phyloP scores from a whole-genome alignment of 2,113 vertebrate genomes.

The Trogon melanurus region DNA sequence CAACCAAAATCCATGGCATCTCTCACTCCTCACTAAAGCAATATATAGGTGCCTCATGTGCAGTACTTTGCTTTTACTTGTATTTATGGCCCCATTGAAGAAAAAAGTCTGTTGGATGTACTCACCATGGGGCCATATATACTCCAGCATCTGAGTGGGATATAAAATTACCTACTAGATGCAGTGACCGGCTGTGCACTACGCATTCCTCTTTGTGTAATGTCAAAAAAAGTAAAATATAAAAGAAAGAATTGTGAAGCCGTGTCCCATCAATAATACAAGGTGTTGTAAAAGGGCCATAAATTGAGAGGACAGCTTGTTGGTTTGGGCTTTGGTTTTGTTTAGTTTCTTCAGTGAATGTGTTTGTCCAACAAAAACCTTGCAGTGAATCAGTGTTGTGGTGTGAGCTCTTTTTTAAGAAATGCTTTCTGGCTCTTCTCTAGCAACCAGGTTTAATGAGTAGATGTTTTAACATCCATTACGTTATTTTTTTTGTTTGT shows the following conservation, averaged over 20 bases:
- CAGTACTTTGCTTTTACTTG: conserved; percentile 53
- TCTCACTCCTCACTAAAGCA: conserved; percentile 40
- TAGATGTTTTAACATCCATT: neutral
- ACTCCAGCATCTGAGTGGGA: neutral
- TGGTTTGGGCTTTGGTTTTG: conserved; percentile 59
- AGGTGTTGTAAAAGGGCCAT: conserved; percentile 29
- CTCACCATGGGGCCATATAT: conserved; percentile 29
- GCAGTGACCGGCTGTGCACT: neutral
- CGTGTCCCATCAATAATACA: conserved; percentile 46
- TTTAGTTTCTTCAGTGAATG: conserved; percentile 21
- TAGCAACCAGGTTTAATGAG: neutral
- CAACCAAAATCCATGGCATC: conserved; percentile 26
- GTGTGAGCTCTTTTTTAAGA: neutral
- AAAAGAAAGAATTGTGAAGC: neutral
- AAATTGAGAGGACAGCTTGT: conserved; percentile 52
- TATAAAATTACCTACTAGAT: conserved; percentile 41
- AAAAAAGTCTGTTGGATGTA: conserved; percentile 50
- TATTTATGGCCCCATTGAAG: conserved; percentile 60
- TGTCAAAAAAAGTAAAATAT: neutral
- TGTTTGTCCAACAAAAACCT: conserved; percentile 50
- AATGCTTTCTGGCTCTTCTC: neutral
- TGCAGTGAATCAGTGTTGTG: conserved; percentile 21
- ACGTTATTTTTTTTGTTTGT: neutral
- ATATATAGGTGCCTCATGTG: conserved; percentile 49
- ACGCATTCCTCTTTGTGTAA: neutral